Evolutionary conservation across 2,888 invertebrate genomes (phyloP).

Genomic region (Coelopa pilipes): DNA sequence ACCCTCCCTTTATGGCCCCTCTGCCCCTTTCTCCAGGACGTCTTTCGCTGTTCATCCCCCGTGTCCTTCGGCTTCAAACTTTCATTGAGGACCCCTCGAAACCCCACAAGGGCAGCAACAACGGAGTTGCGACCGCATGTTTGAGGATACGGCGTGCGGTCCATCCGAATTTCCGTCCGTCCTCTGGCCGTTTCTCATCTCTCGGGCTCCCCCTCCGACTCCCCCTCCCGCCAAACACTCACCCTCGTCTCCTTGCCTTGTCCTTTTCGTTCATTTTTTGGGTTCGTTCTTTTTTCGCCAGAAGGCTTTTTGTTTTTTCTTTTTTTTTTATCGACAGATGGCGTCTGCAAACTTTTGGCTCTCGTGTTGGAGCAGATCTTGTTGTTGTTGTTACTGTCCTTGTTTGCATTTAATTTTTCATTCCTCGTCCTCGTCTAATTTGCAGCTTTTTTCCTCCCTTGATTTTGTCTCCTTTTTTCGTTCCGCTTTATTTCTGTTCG

Average conservation of each 20-base stretch:
- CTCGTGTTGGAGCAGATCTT: background rate
- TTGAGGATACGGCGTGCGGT: constrained; percentile 18
- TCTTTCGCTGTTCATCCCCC: background rate
- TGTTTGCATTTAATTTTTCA: background rate
- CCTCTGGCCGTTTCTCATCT: background rate
- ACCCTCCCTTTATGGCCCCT: too few relatives aligned
- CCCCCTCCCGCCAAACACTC: too few relatives aligned
- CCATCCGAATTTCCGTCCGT: background rate
- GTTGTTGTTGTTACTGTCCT: background rate
- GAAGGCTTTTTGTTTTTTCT: constrained; percentile 21
- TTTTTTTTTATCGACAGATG: constrained; percentile 30
- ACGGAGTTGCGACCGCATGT: constrained; percentile 29
- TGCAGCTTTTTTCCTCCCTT: background rate
- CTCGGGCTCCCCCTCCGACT: too few relatives aligned
- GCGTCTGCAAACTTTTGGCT: constrained; percentile 29
- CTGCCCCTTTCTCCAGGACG: too few relatives aligned
- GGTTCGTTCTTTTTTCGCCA: background rate
- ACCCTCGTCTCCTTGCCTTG: background rate
- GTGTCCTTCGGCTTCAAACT: background rate
- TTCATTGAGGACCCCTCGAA: background rate
- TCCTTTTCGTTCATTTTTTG: background rate
- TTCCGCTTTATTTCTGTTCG: background rate
- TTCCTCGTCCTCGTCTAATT: too few relatives aligned
- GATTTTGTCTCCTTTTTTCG: background rate
- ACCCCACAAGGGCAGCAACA: background rate